Evolutionary conservation across 2,888 invertebrate species (phyloP).

Genomic region (Caenorhabditis sp.): DNA sequence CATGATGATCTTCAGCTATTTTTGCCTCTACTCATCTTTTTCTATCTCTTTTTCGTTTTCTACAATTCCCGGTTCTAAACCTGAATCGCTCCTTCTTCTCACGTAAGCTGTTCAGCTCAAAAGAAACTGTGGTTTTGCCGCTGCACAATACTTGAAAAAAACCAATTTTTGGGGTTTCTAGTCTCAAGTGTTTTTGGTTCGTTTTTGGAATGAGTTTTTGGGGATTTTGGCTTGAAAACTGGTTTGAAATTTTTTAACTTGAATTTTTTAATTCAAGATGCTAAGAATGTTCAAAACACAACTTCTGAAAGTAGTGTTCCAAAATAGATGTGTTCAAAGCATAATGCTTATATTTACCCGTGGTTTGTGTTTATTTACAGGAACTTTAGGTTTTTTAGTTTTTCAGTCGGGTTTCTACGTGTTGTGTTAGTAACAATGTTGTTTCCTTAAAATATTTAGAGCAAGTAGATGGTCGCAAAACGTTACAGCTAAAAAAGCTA

Average conservation of each 20-base stretch:
- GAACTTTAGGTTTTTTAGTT: background rate
- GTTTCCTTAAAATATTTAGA: no score
- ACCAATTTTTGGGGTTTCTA: constrained; percentile 10
- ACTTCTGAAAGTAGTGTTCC: no score
- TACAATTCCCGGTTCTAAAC: no score
- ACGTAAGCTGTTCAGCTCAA: background rate
- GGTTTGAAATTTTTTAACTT: no score
- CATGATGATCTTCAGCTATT: constrained; percentile 21
- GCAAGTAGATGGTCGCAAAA: no score
- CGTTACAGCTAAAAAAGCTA: no score
- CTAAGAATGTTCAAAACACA: no score
- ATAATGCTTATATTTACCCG: background rate
- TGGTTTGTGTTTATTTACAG: background rate
- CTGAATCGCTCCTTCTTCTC: background rate
- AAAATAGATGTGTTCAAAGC: no score
- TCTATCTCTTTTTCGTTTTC: background rate
- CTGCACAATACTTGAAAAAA: constrained; percentile 8
- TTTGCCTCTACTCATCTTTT: background rate
- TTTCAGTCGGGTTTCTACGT: no score
- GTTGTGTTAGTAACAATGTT: background rate
- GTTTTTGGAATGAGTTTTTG: no score
- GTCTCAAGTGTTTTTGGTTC: constrained; percentile 3
- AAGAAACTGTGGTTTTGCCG: background rate
- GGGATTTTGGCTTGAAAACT: no score
- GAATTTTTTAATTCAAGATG: no score